Evolutionary conservation across 2,888 invertebrate species (phyloP).

Genomic region (Crocallis elinguaria): DNA sequence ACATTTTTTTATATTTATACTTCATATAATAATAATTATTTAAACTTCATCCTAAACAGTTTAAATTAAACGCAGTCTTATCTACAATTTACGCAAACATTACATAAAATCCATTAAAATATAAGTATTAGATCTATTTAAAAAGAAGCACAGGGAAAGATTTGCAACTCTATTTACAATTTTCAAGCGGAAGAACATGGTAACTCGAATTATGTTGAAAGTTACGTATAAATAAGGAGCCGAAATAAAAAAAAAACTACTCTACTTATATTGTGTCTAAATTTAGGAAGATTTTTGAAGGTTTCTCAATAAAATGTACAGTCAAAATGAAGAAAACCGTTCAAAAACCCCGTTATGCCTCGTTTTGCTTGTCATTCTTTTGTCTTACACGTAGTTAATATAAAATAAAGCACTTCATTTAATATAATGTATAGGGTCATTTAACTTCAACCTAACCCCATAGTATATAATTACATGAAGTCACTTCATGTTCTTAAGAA

Average conservation of each 20-base stretch:
- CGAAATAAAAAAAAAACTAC: conserved; percentile 56
- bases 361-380: conserved; percentile 77
- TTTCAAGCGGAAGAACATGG: conserved; percentile 70
- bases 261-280: conserved; percentile 45
- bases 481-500: conserved; percentile 37
- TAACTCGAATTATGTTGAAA: conserved; percentile 78
- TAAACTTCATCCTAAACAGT: conserved; percentile 10
- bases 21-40: conserved; percentile 2
- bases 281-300: conserved; percentile 69
- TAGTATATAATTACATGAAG: conserved; percentile 2
- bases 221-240: conserved; percentile 61
- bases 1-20: background rate
- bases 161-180: conserved; percentile 68
- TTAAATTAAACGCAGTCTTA: conserved; percentile 48
- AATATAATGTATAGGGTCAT: conserved; percentile 10
- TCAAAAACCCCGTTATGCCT: conserved; percentile 79
- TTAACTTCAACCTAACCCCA: background rate
- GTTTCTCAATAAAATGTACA: conserved; percentile 76
- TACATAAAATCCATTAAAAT: conserved; percentile 26
- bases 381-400: conserved; percentile 57
- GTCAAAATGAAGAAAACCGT: conserved; percentile 68
- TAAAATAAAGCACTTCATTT: too few relatives aligned
- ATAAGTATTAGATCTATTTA: conserved; percentile 18
- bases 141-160: conserved; percentile 50
- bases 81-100: conserved; percentile 42